Evolutionary conservation across 1,140 invertebrate genomes (phyloP).

Genomic region (Calephelis virginiensis): DNA sequence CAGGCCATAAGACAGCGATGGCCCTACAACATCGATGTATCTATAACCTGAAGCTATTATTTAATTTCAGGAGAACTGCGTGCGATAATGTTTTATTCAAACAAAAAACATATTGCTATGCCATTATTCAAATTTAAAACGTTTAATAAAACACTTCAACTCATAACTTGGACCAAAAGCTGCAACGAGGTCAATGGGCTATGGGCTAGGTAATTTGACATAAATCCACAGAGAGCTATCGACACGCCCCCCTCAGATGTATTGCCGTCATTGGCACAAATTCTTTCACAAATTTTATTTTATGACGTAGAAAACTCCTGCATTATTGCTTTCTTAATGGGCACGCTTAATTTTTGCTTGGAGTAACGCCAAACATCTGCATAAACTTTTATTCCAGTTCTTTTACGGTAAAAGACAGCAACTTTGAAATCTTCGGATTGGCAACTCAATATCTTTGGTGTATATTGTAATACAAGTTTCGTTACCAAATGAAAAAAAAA

Average conservation of each 20-base stretch:
- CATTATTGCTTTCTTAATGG: conserved; percentile 17
- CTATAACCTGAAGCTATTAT: too few relatives aligned
- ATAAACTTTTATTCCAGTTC: background rate
- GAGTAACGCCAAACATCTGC: background rate
- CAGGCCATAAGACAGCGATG: too few relatives aligned
- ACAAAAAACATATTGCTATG: too few relatives aligned
- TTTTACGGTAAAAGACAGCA: too few relatives aligned
- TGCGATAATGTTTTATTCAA: too few relatives aligned
- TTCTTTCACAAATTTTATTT: conserved; percentile 44
- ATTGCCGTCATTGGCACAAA: conserved; percentile 40
- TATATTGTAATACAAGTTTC: too few relatives aligned
- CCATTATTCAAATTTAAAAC: too few relatives aligned
- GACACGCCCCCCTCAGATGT: conserved; percentile 46
- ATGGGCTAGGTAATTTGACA: conserved; percentile 54
- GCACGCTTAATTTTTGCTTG: conserved; percentile 4
- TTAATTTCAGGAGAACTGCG: too few relatives aligned
- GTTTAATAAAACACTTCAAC: background rate
- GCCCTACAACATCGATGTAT: too few relatives aligned
- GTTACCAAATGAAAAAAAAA: too few relatives aligned
- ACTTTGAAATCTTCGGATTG: too few relatives aligned
- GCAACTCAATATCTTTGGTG: too few relatives aligned
- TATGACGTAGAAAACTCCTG: conserved; percentile 23
- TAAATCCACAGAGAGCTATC: conserved; percentile 50
- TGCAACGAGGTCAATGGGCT: conserved; percentile 56
- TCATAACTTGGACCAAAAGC: conserved; percentile 22